Evolutionary conservation across 2,113 vertebrate species (phyloP).

Genomic region (Damaliscus lunatus): DNA sequence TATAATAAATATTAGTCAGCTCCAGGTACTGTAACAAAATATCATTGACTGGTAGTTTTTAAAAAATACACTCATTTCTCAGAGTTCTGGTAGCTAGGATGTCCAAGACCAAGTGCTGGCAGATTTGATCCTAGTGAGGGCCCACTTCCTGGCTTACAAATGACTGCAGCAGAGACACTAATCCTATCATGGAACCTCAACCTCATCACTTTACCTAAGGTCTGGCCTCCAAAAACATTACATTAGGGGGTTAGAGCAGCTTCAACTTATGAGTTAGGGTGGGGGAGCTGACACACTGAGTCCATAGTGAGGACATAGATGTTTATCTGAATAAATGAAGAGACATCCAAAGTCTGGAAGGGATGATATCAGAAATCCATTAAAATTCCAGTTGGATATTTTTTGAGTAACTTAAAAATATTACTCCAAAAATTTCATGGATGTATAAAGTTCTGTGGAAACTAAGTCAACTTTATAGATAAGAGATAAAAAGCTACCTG

Average conservation of each 20-base stretch:
- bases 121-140: background rate
- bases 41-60: background rate
- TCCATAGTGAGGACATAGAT: background rate
- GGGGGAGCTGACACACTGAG: background rate
- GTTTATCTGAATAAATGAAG: background rate
- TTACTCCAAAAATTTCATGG: background rate
- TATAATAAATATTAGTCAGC: background rate
- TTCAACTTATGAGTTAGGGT: background rate
- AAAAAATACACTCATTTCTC: background rate
- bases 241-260: background rate
- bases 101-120: background rate
- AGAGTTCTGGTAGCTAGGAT: background rate
- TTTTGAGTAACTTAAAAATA: background rate
- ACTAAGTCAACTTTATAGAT: background rate
- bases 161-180: background rate
- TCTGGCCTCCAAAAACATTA: background rate
- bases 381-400: background rate
- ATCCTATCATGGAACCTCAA: background rate
- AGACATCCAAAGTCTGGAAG: background rate
- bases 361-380: background rate
- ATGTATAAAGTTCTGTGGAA: background rate
- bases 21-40: background rate
- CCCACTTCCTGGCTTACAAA: background rate
- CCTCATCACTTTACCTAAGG: background rate
- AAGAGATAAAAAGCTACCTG: background rate